phyloP scores from a whole-genome alignment of 2,888 invertebrate species.

The Cheilosia vernalis region DNA sequence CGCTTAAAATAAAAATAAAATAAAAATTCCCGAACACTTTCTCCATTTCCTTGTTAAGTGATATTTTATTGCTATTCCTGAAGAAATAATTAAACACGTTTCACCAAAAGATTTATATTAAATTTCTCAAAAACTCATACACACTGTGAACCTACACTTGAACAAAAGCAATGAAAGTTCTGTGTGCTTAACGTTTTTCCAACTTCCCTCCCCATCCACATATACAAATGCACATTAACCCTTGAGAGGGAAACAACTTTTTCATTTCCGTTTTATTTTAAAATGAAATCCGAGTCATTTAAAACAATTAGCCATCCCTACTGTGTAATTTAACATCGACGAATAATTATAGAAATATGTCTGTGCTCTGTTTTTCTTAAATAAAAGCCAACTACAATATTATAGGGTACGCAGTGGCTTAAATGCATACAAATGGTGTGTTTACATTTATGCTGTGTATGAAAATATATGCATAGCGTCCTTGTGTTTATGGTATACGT shows the following conservation, averaged over 20 bases:
- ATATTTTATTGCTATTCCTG: no score
- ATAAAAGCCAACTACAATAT: no score
- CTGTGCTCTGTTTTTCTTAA: no score
- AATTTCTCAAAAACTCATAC: neutral
- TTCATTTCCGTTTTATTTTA: conserved; percentile 55
- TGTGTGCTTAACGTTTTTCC: conserved; percentile 5
- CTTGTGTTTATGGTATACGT: no score
- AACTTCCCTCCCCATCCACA: neutral
- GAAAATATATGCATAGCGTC: no score
- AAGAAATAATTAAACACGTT: conserved; percentile 7
- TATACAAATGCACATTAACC: conserved; percentile 15
- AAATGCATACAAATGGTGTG: no score
- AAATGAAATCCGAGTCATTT: conserved; percentile 54
- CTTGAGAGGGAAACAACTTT: conserved; percentile 14
- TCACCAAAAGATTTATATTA: neutral
- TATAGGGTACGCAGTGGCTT: no score
- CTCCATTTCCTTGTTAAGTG: no score
- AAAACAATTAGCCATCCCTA: conserved; percentile 51
- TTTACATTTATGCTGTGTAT: no score
- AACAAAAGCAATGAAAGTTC: conserved; percentile 18
- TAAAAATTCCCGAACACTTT: no score
- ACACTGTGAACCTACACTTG: neutral
- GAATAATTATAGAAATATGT: neutral
- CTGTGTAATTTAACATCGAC: neutral
- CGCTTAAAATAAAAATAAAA: no score